Evolutionary conservation across 2,113 vertebrate genomes (phyloP), one percentile per base, ranked within the genome.

Genomic region (Regulus satrapa): DNA sequence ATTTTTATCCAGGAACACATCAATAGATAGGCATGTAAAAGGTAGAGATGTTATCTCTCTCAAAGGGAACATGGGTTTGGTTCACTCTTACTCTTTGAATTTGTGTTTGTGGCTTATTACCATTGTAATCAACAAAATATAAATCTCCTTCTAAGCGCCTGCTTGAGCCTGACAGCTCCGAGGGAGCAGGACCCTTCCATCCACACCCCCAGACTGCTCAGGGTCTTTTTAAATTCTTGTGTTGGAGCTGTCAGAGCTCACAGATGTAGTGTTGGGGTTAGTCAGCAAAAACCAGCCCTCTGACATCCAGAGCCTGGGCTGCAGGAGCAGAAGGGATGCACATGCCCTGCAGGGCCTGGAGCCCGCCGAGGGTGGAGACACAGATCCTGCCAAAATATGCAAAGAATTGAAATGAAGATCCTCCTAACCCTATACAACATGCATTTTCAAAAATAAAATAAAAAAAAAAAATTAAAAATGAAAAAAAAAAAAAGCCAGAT

Each of bases 21-120:
- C 95, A 96, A 89, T 61, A 95, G 86, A 97, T 91, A 95, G 91
- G 95, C 1, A 0, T 94, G 89, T 94, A 95, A 89, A 86, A 91
- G 64, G 93, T 14, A 32, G 61, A 95, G 96, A 97, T 97, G 73
- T 90, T 96, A 95, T 97, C 95, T 61, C 23, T 2, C 88, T 94
- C 91, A 91, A 97, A 96, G 68, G 88, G 86, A 96, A 95, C 95
- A 97, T 81, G 88, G 91, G 72, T 96, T 96, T 95, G 91, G 91
- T 95, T 95, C 89, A 72, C 74, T 95, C 64, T 94, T 40, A 74
- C 91, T 89, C 96, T 96, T 96, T 95, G 93, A 95, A 92, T 96
- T 95, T 94, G 91, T 87, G 91, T 95, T 95, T 96, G 95, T 85
- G 95, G 94, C 86, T 95, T 96, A 95, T 89, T 92, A 89, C 68